These are phyloP conservation scores for Epistrophe eligans DNA, from an alignment of 2,888 invertebrate species.

Conservation along the genomic window DNA sequence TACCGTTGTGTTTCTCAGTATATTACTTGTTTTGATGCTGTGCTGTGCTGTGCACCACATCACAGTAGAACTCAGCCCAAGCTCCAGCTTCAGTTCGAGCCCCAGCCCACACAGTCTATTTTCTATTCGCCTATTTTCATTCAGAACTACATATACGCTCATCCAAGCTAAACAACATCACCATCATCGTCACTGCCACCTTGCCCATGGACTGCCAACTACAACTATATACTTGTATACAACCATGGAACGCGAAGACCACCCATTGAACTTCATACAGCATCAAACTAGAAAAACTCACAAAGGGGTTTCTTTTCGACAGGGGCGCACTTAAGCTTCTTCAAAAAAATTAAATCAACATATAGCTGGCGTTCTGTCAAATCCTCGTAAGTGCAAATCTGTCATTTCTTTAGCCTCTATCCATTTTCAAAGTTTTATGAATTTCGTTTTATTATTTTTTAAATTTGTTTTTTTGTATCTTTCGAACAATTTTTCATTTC, in stretches of 20 bases:
- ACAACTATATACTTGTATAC: slow-evolving; percentile 42
- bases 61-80: neutral
- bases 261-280: slow-evolving; percentile 62
- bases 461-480: too few species aligned
- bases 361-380: too few species aligned
- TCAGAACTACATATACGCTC: slow-evolving; percentile 23
- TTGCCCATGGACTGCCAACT: slow-evolving; percentile 41
- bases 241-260: slow-evolving; percentile 60
- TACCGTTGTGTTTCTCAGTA: slow-evolving; percentile 52
- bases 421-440: too few species aligned
- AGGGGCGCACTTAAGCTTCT: neutral
- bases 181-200: slow-evolving; percentile 26
- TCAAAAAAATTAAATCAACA: neutral
- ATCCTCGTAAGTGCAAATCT: too few species aligned
- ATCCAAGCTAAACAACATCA: slow-evolving; percentile 17
- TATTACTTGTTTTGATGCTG: slow-evolving; percentile 31
- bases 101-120: slow-evolving; percentile 17
- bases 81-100: neutral
- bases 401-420: too few species aligned
- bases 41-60: slow-evolving; percentile 21
- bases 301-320: neutral
- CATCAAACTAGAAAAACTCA: slow-evolving; percentile 45
- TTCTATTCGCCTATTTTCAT: slow-evolving; percentile 47
- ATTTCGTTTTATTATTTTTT: too few species aligned
- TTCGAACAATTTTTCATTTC: too few species aligned